Base-by-base conservation (phyloP, 2,888 invertebrate species). In the Tipula helvola region DNA sequence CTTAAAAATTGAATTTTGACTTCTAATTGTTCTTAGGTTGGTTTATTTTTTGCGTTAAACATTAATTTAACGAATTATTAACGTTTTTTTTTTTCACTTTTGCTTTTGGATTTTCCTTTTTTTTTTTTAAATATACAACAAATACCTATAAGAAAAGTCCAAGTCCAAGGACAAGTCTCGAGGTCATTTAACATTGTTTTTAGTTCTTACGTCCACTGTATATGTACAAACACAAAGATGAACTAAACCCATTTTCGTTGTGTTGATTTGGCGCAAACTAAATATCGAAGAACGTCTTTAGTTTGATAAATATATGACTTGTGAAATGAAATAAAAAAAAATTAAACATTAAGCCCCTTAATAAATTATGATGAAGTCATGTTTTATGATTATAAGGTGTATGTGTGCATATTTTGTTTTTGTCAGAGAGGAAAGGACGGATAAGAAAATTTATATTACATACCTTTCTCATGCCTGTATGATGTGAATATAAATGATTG, bases 141-240 rank as follows among this genome's bases (percentile, higher is more conserved):
- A n/a, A 84, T 84, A 39, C 16, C 41, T 84, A 28, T 28, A 84
- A 16, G 84, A 84, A 39, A 71, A 71, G 39, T 41, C 36, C 84
- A 84, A 84, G 84, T 84, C 84, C 84, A 84, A 84, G 84, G 84
- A 36, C 84, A 84, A 84, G 41, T 84, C 41, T 84, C 41, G 84
- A 84, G 84, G 84, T 84, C 84, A 84, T 84, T 71, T 71, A 71
- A 71, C 71, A 71, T 71, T 18, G 28, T 71, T 71, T 71, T 71
- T 28, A 10, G 71, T 71, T 71, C 71, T 71, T 71, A 8, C 12
- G 28, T 39, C 39, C 52, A 57, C 2, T 39, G 3, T 39, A 39
- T 39, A 39, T 3, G 3, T 1, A 47, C 4, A 71, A 28, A 28
- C 10, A 71, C 71, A 71, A 71, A 71, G 28, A 71, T 71, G 28